These are phyloP conservation scores for Pentamera pediparva DNA, from an alignment of 53 echinoderm and acorn worm genomes.

Conservation along the genomic window DNA sequence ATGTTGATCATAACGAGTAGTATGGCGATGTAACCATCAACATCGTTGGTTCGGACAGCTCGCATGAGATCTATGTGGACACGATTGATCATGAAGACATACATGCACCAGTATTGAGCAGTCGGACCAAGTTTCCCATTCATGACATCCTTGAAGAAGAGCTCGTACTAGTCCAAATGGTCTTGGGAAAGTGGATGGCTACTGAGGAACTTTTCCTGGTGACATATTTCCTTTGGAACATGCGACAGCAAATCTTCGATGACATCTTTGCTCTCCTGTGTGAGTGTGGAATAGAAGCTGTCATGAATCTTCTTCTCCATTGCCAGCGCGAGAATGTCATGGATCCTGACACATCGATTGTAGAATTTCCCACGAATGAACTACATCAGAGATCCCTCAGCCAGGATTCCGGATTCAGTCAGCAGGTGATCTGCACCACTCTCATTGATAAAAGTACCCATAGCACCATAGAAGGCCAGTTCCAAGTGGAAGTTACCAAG, in stretches of 20 bases:
- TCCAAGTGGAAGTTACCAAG: slow-evolving; percentile 60
- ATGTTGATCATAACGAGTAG: slow-evolving; percentile 39
- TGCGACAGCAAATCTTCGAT: slow-evolving; percentile 16
- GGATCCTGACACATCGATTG: slow-evolving; percentile 52
- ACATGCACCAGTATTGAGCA: slow-evolving; percentile 48
- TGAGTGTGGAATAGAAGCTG: slow-evolving; percentile 32
- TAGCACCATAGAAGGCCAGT: slow-evolving; percentile 47
- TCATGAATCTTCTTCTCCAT: slow-evolving; percentile 55
- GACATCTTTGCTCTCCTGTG: slow-evolving; percentile 36
- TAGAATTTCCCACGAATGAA: slow-evolving; percentile 54
- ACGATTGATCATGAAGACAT: slow-evolving; percentile 54
- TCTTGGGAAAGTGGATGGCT: slow-evolving; percentile 29
- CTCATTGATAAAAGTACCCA: slow-evolving; percentile 50
- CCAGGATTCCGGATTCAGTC: slow-evolving; percentile 47
- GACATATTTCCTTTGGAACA: slow-evolving; percentile 16
- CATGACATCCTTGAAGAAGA: slow-evolving; percentile 48
- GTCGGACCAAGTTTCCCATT: slow-evolving; percentile 48
- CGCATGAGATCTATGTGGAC: slow-evolving; percentile 45
- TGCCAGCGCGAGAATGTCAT: slow-evolving; percentile 51
- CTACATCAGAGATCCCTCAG: slow-evolving; percentile 48
- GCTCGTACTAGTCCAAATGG: slow-evolving; percentile 42
- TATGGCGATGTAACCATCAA: slow-evolving; percentile 40
- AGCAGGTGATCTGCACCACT: slow-evolving; percentile 42
- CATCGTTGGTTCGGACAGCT: slow-evolving; percentile 31
- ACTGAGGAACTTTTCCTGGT: slow-evolving; percentile 31